Evolutionary conservation across 2,113 vertebrate genomes (phyloP).

Genomic region (Neoarius graeffei): DNA sequence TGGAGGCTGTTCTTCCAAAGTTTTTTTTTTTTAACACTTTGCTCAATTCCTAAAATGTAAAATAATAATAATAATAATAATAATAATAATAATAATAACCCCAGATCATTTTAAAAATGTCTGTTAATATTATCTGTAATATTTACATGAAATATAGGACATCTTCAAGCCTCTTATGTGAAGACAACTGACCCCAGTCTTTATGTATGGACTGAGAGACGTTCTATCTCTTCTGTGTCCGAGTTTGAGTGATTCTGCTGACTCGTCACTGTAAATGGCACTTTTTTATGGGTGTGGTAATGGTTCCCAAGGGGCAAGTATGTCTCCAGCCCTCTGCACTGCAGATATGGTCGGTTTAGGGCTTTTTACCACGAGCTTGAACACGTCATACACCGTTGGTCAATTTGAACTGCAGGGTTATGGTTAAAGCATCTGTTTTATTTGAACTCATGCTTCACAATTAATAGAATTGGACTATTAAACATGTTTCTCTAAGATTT

Average conservation of each 20-base stretch:
- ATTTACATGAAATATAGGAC: not conserved
- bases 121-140: not conserved
- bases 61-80: no score
- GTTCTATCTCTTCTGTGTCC: constrained; percentile 54
- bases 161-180: not conserved
- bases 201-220: constrained; percentile 30
- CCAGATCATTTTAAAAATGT: no score
- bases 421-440: constrained; percentile 28
- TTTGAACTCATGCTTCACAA: constrained; percentile 1
- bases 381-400: not conserved
- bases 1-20: not conserved
- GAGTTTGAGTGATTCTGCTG: constrained; percentile 61
- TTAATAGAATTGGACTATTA: constrained; percentile 30
- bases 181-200: not conserved
- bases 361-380: constrained; percentile 42
- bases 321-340: constrained; percentile 72
- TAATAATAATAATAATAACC: no score
- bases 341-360: constrained; percentile 70
- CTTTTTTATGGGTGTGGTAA: constrained; percentile 76
- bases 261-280: constrained; percentile 74
- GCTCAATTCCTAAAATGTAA: not conserved
- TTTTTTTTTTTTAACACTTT: no score
- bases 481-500: constrained; percentile 8
- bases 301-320: constrained; percentile 68
- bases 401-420: not conserved